Conservation (phyloP, 1,140 invertebrate genomes). For the Drosophila kurseongensis region DNA sequence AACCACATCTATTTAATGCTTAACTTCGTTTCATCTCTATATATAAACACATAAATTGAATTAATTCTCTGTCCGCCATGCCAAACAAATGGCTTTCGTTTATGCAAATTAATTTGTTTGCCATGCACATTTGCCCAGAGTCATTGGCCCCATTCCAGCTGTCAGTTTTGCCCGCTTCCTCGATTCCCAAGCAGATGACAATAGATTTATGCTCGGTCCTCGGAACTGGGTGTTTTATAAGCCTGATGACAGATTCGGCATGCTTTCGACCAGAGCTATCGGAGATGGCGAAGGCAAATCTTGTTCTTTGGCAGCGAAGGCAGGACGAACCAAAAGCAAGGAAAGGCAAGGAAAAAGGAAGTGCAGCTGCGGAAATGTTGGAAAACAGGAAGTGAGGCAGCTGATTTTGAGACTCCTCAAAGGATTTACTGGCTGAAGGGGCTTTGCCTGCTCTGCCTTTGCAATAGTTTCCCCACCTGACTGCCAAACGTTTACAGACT, state of each 20-base stretch:
- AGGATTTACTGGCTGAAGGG: conserved; percentile 12
- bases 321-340: neutral
- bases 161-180: neutral
- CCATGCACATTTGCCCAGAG: neutral
- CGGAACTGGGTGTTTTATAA: neutral
- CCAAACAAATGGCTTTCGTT: conserved; percentile 20
- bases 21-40: conserved; percentile 17
- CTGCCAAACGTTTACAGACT: neutral
- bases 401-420: conserved; percentile 19
- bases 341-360: conserved; percentile 12
- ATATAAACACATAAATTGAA: conserved; percentile 17
- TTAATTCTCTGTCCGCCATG: conserved; percentile 2
- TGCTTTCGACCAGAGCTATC: conserved; percentile 4
- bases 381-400: conserved; percentile 58
- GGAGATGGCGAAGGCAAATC: conserved; percentile 17
- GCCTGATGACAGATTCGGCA: conserved; percentile 16
- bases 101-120: conserved; percentile 31
- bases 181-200: neutral
- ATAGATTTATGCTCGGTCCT: conserved; percentile 4
- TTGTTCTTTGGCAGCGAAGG: conserved; percentile 2
- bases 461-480: conserved; percentile 4
- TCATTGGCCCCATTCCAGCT: conserved; percentile 6
- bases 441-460: conserved; percentile 27
- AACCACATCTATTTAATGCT: conserved; percentile 46
- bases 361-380: conserved; percentile 50